Conservation (phyloP, 2,113 vertebrate genomes). For the Zosterops lateralis region DNA sequence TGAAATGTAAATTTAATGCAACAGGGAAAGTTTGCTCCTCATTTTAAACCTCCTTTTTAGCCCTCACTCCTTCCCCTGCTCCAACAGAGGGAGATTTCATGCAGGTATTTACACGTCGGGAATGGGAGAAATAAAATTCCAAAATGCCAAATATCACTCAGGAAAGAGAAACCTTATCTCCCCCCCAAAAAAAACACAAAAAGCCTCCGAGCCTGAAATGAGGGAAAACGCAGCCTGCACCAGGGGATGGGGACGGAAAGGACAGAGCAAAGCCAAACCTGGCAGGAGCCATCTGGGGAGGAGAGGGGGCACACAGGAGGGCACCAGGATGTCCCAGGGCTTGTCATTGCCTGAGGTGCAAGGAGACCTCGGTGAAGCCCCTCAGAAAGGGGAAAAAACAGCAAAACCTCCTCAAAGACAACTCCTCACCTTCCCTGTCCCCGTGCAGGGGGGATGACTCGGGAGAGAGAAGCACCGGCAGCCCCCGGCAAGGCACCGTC, state of each 20-base stretch:
- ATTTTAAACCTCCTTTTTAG: neutral
- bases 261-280: neutral
- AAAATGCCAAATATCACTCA: neutral
- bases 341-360: neutral
- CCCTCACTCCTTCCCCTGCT: neutral
- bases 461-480: neutral
- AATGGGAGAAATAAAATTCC: neutral
- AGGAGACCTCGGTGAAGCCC: neutral
- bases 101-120: neutral
- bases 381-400: neutral
- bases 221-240: neutral
- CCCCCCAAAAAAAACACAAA: neutral
- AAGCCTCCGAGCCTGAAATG: neutral
- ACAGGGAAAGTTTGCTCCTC: conserved; percentile 25
- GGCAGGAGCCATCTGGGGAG: accelerated
- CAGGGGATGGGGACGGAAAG: neutral
- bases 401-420: neutral
- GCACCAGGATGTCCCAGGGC: neutral
- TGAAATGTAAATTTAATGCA: conserved; percentile 1
- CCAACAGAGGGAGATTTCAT: neutral
- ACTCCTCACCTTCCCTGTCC: neutral
- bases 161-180: neutral
- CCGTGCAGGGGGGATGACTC: neutral
- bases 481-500: neutral
- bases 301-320: neutral